Evolutionary conservation across 2,888 invertebrate species (phyloP).

Genomic region (Leucophora obtusa): DNA sequence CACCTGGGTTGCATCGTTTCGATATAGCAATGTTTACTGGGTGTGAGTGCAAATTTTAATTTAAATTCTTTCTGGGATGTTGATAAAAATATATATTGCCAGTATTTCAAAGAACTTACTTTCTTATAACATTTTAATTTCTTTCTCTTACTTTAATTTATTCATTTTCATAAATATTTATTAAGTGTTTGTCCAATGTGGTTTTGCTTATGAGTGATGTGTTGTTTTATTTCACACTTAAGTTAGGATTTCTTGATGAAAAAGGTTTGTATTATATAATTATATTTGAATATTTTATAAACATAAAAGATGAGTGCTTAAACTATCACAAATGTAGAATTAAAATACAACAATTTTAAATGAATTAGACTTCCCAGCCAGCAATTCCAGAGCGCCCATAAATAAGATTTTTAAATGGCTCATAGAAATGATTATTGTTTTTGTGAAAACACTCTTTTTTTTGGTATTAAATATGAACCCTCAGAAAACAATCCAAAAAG

Average conservation of each 20-base stretch:
- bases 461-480: no score
- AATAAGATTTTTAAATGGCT: no score
- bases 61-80: not conserved
- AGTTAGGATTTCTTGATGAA: not conserved
- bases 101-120: not conserved
- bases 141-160: not conserved
- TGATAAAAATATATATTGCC: no score
- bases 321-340: no score
- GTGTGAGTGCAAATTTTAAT: not conserved
- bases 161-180: slow-evolving; percentile 37
- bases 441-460: no score
- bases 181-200: slow-evolving; percentile 9
- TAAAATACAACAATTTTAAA: no score
- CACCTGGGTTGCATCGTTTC: no score
- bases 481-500: no score
- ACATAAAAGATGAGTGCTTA: slow-evolving; percentile 3
- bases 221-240: slow-evolving; percentile 3
- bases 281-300: slow-evolving; percentile 13
- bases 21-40: no score
- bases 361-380: no score
- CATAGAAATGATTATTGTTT: no score
- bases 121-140: not conserved
- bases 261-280: slow-evolving; percentile 13
- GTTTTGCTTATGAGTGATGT: not conserved
- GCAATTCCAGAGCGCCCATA: no score